Conservation (phyloP, 1,140 invertebrate genomes). For the Zaprionus capensis region DNA sequence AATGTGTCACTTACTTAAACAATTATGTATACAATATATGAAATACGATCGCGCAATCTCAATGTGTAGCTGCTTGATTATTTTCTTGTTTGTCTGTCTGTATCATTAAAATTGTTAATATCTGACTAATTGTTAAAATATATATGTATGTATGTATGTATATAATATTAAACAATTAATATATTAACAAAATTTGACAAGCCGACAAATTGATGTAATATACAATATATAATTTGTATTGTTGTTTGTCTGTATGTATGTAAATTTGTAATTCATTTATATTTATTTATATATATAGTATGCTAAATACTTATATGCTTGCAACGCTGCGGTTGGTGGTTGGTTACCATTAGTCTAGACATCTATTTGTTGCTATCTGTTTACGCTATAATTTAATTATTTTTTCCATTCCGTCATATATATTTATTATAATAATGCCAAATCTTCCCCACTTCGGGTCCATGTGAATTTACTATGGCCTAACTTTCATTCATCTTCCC, state of each 20-base stretch:
- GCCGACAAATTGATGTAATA: conserved; percentile 73
- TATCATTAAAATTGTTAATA: conserved; percentile 66
- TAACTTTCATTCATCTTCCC: conserved; percentile 40
- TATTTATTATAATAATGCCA: conserved; percentile 39
- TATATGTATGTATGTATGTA: conserved; percentile 53
- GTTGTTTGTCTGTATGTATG: conserved; percentile 5
- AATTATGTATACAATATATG: conserved; percentile 43
- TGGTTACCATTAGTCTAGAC: conserved; percentile 70
- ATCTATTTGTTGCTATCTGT: conserved; percentile 67
- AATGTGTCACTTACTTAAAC: conserved; percentile 62
- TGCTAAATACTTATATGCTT: conserved; percentile 57
- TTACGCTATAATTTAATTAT: conserved; percentile 64
- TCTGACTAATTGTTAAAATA: conserved; percentile 71
- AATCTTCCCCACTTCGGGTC: conserved; percentile 23
- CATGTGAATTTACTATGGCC: conserved; percentile 53
- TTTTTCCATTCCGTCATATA: not conserved
- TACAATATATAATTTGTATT: conserved; percentile 57
- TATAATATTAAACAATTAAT: conserved; percentile 66
- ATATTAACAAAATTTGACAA: conserved; percentile 76
- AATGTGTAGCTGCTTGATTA: conserved; percentile 48
- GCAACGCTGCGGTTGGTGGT: conserved; percentile 50
- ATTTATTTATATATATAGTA: conserved; percentile 47
- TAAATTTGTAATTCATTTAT: conserved; percentile 51
- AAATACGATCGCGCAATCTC: conserved; percentile 52
- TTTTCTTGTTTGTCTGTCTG: conserved; percentile 36